Evolutionary conservation across 2,888 invertebrate species (phyloP), one percentile per base, ranked within the genome.

Genomic region (Gandaritis pyraliata): DNA sequence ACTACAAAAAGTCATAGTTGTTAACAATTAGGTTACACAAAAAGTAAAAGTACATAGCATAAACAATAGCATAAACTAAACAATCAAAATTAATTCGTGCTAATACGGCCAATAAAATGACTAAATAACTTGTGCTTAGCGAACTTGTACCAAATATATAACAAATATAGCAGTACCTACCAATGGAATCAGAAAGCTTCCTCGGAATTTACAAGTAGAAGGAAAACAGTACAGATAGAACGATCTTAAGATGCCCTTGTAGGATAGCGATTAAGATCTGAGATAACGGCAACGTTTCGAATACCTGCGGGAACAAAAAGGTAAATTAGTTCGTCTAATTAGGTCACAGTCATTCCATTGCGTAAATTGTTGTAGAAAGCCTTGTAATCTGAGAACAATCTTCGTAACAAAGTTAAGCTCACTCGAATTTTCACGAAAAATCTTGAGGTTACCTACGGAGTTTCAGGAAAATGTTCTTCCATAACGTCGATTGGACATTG

Each of bases 281-380:
- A 58, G 52, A 67, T 69, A 66, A 52, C 51, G 60, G 51, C 11
- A 61, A 54, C 49, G 52, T 53, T 63, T 56, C 62, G 53, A 62
- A 67, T 66, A 66, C 66, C 68, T 70, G 58, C 50, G 62, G 69
- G 67, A 57, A 66, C 61, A 49, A 61, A 58, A 68, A 68, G 66
- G 68, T 65, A 68, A 68, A 66, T 70, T 68, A 68, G 61, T 57
- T 55, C 64, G 23, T 57, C 61, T 68, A 70, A 70, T 70, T 70
- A 66, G 64, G 67, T 66, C 67, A 63, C 68, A 70, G 70, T 54
- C 57, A 65, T 68, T 61, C 64, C 47, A 39, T 47, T 61, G 59
- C 38, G 57, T 64, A 64, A 66, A 70, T 66, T 68, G 63, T 66
- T 59, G 61, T 65, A 63, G 63, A 58, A 66, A 29, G 23, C 56